Base-by-base conservation (phyloP, 2,888 invertebrate genomes). In the Erebia aethiops region DNA sequence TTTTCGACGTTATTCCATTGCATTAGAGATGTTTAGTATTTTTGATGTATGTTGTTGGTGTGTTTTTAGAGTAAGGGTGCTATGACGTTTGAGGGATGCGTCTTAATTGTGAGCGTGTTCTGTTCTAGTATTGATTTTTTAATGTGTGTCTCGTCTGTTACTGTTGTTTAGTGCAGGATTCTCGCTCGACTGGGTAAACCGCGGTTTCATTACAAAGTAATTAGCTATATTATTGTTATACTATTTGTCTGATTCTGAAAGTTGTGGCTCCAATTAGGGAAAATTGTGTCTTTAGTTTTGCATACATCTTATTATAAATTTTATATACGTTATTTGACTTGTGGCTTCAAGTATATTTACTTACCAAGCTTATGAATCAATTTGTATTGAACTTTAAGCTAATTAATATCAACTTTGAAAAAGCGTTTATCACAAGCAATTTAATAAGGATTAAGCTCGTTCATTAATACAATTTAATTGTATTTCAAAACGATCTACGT, bases 61-160 rank as follows among this genome's bases (percentile, higher is more conserved):
- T 74, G 70, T 74, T 75, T 77, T 75, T 77, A 76, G 78, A 77
- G 74, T 73, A 77, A 76, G 81, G 80, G 80, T 80, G 79, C 77
- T 76, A 80, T 85, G 85, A 91, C 88, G 85, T 91, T 90, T 91
- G 91, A 91, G 91, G 88, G 91, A 91, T 90, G 91, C 85, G 86
- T 89, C 89, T 90, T 92, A 91, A 92, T 91, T 91, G 89, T 91
- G 85, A 85, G 84, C 85, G 79, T 84, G 88, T 86, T 86, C 84
- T 84, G 86, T 81, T 79, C 77, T 78, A 76, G 76, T 91, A 91
- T 92, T 87, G 92, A 92, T 91, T 91, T 90, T 90, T 90, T 89
- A 89, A 89, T 89, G 80, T 77, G 84, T 86, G 85, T 87, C 84
- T 79, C 78, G 75, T 78, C 77, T 80, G 76, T 74, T 71, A 68